Conservation (phyloP, 2,113 vertebrate genomes). For the Prochilodus magdalenae region DNA sequence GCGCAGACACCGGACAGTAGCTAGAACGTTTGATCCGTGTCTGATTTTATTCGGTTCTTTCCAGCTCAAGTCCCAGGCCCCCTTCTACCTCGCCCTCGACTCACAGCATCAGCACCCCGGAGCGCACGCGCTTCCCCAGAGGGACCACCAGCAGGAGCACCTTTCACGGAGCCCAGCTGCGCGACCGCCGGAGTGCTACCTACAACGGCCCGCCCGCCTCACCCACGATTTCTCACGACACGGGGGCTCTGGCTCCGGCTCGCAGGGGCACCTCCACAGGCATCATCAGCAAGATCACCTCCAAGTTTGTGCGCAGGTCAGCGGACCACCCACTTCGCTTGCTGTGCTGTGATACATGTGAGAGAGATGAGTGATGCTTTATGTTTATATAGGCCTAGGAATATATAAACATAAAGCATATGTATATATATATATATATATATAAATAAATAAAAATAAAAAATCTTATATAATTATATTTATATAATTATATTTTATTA, state of each 20-base stretch:
- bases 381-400: too few species aligned
- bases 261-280: constrained; percentile 92
- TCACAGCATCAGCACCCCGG: constrained; percentile 94
- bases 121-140: constrained; percentile 92
- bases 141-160: constrained; percentile 96
- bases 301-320: constrained; percentile 97
- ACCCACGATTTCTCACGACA: constrained; percentile 88
- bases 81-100: constrained; percentile 94
- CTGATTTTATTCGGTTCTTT: neutral
- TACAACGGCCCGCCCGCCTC: constrained; percentile 95
- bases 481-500: too few species aligned
- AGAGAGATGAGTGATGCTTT: too few species aligned
- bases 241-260: constrained; percentile 87
- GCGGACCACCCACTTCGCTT: constrained; percentile 67
- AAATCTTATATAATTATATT: too few species aligned
- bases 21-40: neutral
- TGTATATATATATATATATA: too few species aligned
- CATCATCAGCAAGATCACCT: constrained; percentile 97
- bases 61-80: constrained; percentile 82
- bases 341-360: too few species aligned
- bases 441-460: too few species aligned
- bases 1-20: too few species aligned
- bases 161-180: constrained; percentile 95
- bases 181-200: constrained; percentile 91
- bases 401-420: too few species aligned